phyloP scores from a whole-genome alignment of 1,140 invertebrate species.

The Aphidius ervi region DNA sequence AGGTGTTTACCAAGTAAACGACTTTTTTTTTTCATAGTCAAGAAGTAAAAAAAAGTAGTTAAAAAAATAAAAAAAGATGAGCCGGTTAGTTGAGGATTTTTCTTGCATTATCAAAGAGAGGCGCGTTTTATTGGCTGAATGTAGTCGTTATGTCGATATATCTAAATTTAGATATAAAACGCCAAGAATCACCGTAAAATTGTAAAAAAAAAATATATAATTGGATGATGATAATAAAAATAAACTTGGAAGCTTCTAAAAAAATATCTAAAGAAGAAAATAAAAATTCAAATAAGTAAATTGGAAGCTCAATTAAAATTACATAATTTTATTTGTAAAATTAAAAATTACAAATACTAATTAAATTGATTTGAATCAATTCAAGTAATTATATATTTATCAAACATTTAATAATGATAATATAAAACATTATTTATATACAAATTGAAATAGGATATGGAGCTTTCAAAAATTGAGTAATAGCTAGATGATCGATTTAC shows the following conservation, averaged over 20 bases:
- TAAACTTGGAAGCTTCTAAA: not conserved
- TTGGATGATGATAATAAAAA: not conserved
- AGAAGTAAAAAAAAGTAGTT: no score
- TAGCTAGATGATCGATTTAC: conserved; percentile 13
- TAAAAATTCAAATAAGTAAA: not conserved
- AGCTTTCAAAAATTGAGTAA: conserved; percentile 6
- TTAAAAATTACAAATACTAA: no score
- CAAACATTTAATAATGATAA: no score
- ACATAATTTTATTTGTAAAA: no score
- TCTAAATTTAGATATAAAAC: not conserved
- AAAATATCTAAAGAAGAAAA: not conserved
- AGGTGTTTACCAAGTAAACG: conserved; percentile 23
- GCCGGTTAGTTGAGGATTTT: no score
- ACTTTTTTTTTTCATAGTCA: conserved; percentile 1
- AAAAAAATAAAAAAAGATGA: no score
- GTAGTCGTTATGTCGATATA: conserved; percentile 9
- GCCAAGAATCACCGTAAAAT: not conserved
- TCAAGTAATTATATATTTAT: no score
- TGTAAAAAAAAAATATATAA: not conserved
- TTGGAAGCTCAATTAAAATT: not conserved
- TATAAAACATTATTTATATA: no score
- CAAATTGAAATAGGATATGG: no score
- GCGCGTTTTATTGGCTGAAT: conserved; percentile 12
- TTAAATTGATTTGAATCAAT: no score
- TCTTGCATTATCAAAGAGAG: no score